Conservation (phyloP, 1,140 invertebrate species). For the Panulirus ornatus region DNA sequence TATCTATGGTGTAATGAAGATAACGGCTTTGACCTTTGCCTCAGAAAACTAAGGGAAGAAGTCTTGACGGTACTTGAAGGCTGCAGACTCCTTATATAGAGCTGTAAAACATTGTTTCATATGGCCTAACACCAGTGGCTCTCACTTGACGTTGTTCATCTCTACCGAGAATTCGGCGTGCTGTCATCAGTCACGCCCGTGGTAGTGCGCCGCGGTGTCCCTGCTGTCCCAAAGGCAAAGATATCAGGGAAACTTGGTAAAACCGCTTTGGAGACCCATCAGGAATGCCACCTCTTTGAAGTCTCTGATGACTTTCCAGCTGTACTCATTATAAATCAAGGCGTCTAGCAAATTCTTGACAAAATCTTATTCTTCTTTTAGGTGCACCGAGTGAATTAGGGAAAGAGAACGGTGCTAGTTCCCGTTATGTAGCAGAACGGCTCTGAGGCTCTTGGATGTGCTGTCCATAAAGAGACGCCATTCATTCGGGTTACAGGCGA, state of each 20-base stretch:
- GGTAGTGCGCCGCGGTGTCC: background rate
- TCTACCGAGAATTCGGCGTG: background rate
- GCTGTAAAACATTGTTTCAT: slow-evolving; percentile 65
- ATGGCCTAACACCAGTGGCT: slow-evolving; percentile 8
- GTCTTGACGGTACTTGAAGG: too few species aligned
- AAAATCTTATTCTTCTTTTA: background rate
- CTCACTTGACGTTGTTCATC: slow-evolving; percentile 57
- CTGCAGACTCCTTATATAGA: slow-evolving; percentile 57
- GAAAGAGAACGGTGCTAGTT: background rate
- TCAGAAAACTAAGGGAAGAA: too few species aligned
- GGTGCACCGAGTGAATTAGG: background rate
- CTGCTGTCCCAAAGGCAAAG: slow-evolving; percentile 76
- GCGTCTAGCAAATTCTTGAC: background rate
- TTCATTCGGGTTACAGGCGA: background rate
- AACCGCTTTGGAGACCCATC: too few species aligned
- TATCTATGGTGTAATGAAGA: slow-evolving; percentile 77
- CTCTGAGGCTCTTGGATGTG: background rate
- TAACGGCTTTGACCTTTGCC: too few species aligned
- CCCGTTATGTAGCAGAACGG: too few species aligned
- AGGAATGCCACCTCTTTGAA: too few species aligned
- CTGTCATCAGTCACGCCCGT: background rate
- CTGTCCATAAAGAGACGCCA: slow-evolving; percentile 15
- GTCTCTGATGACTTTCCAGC: background rate
- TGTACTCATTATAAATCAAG: background rate
- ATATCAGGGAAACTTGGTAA: too few species aligned